A percentile compares a stretch with the other conserved stretches of the same genome.
These are phyloP conservation scores for Protomyctophum bolini DNA, from an alignment of 2,113 vertebrate genomes.

Conservation along the genomic window DNA sequence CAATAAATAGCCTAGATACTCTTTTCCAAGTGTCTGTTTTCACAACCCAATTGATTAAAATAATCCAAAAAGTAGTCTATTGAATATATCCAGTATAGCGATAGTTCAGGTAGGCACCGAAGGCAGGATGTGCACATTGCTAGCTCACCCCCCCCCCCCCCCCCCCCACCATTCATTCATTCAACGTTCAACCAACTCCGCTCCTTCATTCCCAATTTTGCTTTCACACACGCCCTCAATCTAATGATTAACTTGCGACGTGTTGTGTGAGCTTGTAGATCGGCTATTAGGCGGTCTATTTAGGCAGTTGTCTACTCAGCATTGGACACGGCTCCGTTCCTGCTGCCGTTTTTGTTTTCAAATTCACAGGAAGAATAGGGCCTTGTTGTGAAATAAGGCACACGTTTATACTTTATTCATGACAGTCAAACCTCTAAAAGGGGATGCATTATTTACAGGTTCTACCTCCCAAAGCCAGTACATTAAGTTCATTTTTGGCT, in stretches of 20 bases:
- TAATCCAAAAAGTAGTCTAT: no score
- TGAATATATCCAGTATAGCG: not conserved
- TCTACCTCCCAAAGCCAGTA: slow-evolving; percentile 69
- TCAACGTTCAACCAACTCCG: no score
- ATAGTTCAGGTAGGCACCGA: slow-evolving; percentile 11
- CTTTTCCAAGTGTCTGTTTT: no score
- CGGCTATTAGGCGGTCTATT: no score
- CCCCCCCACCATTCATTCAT: slow-evolving; percentile 7
- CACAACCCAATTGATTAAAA: no score
- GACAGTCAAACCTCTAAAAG: slow-evolving; percentile 74
- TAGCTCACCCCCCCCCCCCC: slow-evolving; percentile 6
- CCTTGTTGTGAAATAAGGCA: slow-evolving; percentile 47
- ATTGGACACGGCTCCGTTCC: slow-evolving; percentile 15
- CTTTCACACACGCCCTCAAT: no score
- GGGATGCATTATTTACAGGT: slow-evolving; percentile 73
- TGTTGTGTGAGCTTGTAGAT: no score
- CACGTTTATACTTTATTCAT: slow-evolving; percentile 74
- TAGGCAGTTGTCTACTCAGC: no score
- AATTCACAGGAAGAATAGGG: slow-evolving; percentile 41
- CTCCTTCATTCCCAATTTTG: no score
- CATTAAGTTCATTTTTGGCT: slow-evolving; percentile 77
- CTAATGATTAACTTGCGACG: no score
- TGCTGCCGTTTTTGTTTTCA: not conserved
- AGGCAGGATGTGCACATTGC: no score
- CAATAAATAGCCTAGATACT: no score